phyloP scores from a whole-genome alignment of 2,797 vertebrate genomes.

The Syngnathus rostellatus region DNA sequence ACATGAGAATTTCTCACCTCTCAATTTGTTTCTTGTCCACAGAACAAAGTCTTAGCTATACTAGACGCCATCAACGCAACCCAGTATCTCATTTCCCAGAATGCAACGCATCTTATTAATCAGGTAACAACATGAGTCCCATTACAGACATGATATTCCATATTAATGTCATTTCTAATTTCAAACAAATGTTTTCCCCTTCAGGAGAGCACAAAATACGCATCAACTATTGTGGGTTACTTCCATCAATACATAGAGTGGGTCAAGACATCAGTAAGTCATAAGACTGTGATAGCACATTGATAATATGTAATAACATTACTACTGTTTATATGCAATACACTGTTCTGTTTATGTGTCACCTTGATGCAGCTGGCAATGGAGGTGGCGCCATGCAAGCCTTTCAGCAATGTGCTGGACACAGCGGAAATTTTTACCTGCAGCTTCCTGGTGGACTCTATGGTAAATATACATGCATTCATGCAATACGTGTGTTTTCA shows the following conservation, averaged over 20 bases:
- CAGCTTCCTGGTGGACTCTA: slow-evolving; percentile 79
- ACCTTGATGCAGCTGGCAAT: slow-evolving; percentile 66
- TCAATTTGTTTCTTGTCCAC: slow-evolving; percentile 16
- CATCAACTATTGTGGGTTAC: slow-evolving; percentile 74
- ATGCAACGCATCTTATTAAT: slow-evolving; percentile 70
- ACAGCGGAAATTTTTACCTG: slow-evolving; percentile 82
- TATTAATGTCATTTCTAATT: background rate
- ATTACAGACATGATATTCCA: background rate
- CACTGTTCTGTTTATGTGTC: background rate
- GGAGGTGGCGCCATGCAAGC: slow-evolving; percentile 86
- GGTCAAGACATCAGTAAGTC: slow-evolving; percentile 84
- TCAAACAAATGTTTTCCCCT: background rate
- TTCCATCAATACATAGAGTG: slow-evolving; percentile 83
- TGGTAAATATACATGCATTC: slow-evolving; percentile 65
- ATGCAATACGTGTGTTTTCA: no score
- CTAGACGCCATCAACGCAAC: slow-evolving; percentile 71
- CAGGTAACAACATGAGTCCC: slow-evolving; percentile 56
- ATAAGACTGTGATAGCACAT: background rate
- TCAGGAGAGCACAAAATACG: slow-evolving; percentile 82
- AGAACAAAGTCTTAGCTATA: slow-evolving; percentile 76
- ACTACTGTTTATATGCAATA: background rate
- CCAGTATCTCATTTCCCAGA: slow-evolving; percentile 79
- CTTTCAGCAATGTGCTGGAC: slow-evolving; percentile 86
- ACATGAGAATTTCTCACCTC: background rate
- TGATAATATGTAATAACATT: background rate